Evolutionary conservation across 2,888 invertebrate genomes (phyloP).

Genomic region (Ornithoptera priamus): DNA sequence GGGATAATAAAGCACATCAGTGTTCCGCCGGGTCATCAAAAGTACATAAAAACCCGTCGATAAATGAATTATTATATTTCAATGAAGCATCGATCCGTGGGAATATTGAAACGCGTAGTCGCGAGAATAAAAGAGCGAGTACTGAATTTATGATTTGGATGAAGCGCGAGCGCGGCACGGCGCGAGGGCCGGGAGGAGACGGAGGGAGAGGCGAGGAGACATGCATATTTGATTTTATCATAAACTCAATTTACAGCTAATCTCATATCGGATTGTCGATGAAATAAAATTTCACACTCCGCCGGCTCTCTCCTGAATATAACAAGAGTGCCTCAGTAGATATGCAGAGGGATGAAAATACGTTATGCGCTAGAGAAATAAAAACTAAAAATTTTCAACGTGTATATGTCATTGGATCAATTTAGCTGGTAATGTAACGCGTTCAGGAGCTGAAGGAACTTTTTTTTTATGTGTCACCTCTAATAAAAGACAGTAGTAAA

Average conservation of each 20-base stretch:
- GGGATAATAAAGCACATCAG: background rate
- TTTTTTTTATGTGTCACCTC: conserved; percentile 60
- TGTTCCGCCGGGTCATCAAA: background rate
- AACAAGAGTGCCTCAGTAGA: conserved; percentile 54
- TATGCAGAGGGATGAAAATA: conserved; percentile 7
- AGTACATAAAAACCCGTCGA: conserved; percentile 5
- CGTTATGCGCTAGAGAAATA: background rate
- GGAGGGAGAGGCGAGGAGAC: conserved; percentile 40
- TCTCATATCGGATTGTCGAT: conserved; percentile 77
- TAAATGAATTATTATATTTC: conserved; percentile 23
- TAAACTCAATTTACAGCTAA: conserved; percentile 79
- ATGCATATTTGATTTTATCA: conserved; percentile 76
- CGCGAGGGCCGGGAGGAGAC: conserved; percentile 29
- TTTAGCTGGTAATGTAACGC: conserved; percentile 17
- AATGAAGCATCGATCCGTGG: conserved; percentile 46
- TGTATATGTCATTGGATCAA: background rate
- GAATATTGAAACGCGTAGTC: conserved; percentile 55
- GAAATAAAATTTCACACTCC: conserved; percentile 78
- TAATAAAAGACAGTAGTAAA: conserved; percentile 59
- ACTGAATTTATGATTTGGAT: conserved; percentile 63
- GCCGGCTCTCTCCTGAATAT: conserved; percentile 66
- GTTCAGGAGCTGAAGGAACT: conserved; percentile 39
- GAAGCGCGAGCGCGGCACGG: conserved; percentile 55
- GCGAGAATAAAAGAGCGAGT: conserved; percentile 56
- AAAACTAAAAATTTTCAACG: background rate